Evolutionary conservation across 2,888 invertebrate genomes (phyloP).

Genomic region (Harmothoe impar): DNA sequence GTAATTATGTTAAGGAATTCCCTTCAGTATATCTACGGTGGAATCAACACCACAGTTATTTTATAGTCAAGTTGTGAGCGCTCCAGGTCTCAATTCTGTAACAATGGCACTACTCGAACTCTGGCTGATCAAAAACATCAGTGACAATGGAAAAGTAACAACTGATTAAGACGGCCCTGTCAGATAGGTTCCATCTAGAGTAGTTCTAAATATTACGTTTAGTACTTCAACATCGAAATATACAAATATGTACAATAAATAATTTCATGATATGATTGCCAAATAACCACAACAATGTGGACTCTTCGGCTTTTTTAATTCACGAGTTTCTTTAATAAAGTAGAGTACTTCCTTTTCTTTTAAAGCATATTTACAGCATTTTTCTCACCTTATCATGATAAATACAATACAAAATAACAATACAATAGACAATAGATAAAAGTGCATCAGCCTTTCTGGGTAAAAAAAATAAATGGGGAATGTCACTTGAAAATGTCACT

Average conservation of each 20-base stretch:
- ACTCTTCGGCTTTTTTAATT: background rate
- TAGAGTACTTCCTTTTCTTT: background rate
- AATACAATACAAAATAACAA: background rate
- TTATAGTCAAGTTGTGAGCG: too few species aligned
- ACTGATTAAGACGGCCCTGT: too few species aligned
- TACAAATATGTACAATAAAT: conserved; percentile 54
- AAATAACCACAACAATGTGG: background rate
- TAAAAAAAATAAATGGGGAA: background rate
- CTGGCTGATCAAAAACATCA: too few species aligned
- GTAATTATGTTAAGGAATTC: too few species aligned
- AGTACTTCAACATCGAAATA: background rate
- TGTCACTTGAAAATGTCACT: too few species aligned
- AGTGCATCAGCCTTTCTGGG: background rate
- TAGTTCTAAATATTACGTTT: background rate
- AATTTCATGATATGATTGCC: conserved; percentile 24
- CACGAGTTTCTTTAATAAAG: background rate
- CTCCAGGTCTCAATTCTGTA: too few species aligned
- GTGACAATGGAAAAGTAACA: too few species aligned
- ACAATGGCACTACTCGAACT: too few species aligned
- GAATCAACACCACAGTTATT: too few species aligned
- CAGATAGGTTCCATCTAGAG: too few species aligned
- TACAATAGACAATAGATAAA: background rate
- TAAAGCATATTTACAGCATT: background rate
- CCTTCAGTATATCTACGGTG: too few species aligned
- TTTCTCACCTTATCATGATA: background rate